Base-by-base conservation (phyloP, 1,140 invertebrate species). In the Drosophila ercepeae region DNA sequence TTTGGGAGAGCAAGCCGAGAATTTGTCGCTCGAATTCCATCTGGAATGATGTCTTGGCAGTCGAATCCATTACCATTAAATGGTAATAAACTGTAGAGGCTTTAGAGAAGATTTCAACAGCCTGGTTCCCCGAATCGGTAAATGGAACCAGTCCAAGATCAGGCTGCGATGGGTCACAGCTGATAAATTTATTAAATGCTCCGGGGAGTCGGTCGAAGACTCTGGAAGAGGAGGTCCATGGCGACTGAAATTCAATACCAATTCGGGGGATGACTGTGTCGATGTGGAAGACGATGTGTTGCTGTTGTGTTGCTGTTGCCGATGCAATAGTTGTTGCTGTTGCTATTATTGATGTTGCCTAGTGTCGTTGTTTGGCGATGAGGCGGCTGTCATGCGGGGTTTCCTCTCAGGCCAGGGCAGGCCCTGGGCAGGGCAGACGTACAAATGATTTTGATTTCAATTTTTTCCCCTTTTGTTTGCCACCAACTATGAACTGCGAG, bases 161-260 rank as follows among this genome's bases (percentile, higher is more conserved):
- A 46, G 42, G 18, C 54, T 18, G 55, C n/a, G 78, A 83, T 83
- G 75, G 79, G 79, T 67, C 55, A 58, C 79, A 84, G 81, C 81
- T 81, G 76, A 86, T 81, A 86, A 86, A 79, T 84, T 86, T 82
- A 76, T 86, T 86, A 69, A 86, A 81, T 73, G 68, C 73, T 57
- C 59, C 52, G 44, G 51, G 50, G 36, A 48, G 36, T 36, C 45
- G 53, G 63, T 25, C 52, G 41, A 52, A 29, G 16, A 36, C 34
- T n/a, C 25, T n/a, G n/a, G 25, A 50, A 34, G 53, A 44, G 34
- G 21, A 21, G 21, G 55, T 46, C 42, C 18, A 16, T 42, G 65
- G 36, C 25, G 53, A 53, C 71, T 77, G 81, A 88, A 86, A 86
- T 67, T 74, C 48, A 70, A 86, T 77, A 88, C 63, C 63, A 64